Base-by-base conservation (phyloP, 2,113 vertebrate genomes). In the Abramis brama region DNA sequence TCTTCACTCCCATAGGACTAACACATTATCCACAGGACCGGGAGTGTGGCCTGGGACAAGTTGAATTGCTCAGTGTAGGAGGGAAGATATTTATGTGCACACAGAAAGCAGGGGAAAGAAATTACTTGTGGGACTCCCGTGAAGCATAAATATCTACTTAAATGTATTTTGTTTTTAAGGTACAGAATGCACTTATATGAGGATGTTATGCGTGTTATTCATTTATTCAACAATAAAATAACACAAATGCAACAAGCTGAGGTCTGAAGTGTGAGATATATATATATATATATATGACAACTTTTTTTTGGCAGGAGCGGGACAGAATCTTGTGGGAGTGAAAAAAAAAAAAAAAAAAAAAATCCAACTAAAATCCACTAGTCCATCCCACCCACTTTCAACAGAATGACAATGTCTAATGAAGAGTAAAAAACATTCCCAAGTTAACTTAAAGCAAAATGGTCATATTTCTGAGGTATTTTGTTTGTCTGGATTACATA, bases 381-480 rank as follows among this genome's bases (percentile, higher is more conserved):
- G 9, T 43, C 43, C 43, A 43, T 43, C 39, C 6, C 39, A 39
- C 6, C 39, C 39, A 7, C 39, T 39, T 39, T 43, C 43, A 43
- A 43, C 43, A 43, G 39, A 43, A 43, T 10, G 8, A 43, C 8
- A 43, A 10, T 43, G 9, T 43, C 39, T 43, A 43, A 43, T 9
- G 8, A 78, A 59, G 23, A 78, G 73, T 57, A 73, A 57, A n/a
- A 25, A 50, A 15, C 68, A 39, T 45, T 21, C 21, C 23, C 17
- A 83, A 8, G 17, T 27, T 60, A 59, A 45, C 70, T 66, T 66
- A 33, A 62, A 59, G 9, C 62, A 71, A 59, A 71, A 43, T 3
- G 5, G 64, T 50, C 62, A 73, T 21, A 23, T 85, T 81, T 84
- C 52, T 52, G n/a, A 39, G 73, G 25, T 15, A 52, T 50, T 64